Conservation (phyloP, 2,113 vertebrate species). For the Chlorodrepanis virens region DNA sequence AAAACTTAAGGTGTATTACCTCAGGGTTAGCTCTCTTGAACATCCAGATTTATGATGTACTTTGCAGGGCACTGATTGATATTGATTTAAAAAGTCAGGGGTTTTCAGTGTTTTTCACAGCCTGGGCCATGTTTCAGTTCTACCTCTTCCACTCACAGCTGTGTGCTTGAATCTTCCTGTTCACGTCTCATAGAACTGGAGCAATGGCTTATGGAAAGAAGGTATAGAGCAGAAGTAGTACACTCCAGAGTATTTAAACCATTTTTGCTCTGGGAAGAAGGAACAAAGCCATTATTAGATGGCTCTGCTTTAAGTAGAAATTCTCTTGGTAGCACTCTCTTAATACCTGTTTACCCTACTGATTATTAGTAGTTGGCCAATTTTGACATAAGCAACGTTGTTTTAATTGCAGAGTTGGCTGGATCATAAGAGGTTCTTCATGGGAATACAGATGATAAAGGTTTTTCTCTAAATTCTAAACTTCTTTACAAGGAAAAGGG, state of each 20-base stretch:
- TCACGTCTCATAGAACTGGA: not conserved
- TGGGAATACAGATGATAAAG: not conserved
- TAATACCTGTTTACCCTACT: not conserved
- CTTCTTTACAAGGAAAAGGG: not conserved
- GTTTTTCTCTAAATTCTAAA: not conserved
- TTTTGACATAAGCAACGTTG: not conserved
- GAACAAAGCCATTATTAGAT: not conserved
- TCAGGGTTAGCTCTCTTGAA: not conserved
- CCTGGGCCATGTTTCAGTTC: not conserved
- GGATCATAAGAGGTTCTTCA: not conserved
- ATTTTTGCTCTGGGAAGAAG: not conserved
- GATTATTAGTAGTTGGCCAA: not conserved
- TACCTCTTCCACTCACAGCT: not conserved
- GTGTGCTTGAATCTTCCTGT: not conserved
- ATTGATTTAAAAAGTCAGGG: conserved; percentile 21
- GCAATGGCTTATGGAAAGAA: not conserved
- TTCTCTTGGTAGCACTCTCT: not conserved
- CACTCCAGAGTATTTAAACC: not conserved
- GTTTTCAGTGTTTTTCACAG: not conserved
- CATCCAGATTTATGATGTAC: conserved; percentile 19
- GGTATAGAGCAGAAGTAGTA: not conserved
- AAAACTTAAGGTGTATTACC: not conserved
- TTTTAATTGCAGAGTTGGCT: not conserved
- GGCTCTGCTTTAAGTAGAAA: not conserved
- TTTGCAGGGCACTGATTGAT: conserved; percentile 29